Evolutionary conservation across 2,797 vertebrate genomes (phyloP).

Genomic region (Salmo trutta): DNA sequence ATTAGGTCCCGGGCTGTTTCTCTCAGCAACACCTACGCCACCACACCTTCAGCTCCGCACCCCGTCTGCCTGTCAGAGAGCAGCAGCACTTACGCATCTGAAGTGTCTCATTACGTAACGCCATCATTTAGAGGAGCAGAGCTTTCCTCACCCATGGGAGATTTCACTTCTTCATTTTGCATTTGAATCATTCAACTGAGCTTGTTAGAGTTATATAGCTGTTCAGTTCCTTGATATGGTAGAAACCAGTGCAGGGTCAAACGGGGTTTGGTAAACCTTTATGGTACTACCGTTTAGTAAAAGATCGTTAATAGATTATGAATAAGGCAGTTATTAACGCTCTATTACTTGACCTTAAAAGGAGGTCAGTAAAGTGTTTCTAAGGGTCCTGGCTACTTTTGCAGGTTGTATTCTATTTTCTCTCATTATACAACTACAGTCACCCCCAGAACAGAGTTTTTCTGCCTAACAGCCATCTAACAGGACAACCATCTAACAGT

Average conservation of each 20-base stretch:
- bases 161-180: neutral
- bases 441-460: too few relatives aligned
- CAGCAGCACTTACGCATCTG: neutral
- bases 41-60: neutral
- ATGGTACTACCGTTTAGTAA: neutral
- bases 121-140: neutral
- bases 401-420: too few relatives aligned
- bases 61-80: neutral
- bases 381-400: too few relatives aligned
- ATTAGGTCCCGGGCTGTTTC: neutral
- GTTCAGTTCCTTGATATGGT: neutral
- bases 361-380: neutral
- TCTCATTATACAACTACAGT: too few relatives aligned
- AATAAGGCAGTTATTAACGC: neutral
- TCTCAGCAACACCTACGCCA: neutral
- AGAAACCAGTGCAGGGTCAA: neutral
- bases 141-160: neutral
- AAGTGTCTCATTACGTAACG: neutral
- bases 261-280: neutral
- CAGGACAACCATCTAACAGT: neutral
- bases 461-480: neutral
- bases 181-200: neutral
- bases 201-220: neutral
- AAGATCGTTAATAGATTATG: neutral
- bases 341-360: neutral